phyloP scores from a whole-genome alignment of 2,797 vertebrate genomes.

The Periophthalmus magnuspinnatus region DNA sequence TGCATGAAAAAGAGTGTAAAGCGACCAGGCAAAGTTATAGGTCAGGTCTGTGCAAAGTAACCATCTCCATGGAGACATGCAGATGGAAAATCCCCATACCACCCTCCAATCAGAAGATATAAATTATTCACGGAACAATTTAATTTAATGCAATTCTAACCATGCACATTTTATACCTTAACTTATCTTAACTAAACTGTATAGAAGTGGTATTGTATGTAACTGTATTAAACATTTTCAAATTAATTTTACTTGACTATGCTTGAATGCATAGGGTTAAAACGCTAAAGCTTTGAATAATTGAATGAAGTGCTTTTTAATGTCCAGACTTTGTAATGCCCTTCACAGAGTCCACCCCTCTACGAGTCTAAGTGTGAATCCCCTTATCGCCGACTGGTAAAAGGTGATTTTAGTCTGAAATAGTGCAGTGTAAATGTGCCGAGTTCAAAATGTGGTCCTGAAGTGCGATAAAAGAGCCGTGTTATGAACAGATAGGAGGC shows the following conservation, averaged over 20 bases:
- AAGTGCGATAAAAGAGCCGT: background rate
- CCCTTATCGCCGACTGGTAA: slow-evolving; percentile 4
- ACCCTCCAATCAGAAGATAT: too few species aligned
- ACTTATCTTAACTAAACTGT: too few species aligned
- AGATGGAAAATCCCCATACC: too few species aligned
- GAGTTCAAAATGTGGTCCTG: background rate
- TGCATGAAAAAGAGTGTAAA: too few species aligned
- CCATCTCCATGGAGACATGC: too few species aligned
- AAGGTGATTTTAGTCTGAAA: slow-evolving; percentile 1
- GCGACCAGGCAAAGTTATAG: too few species aligned
- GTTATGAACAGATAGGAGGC: background rate
- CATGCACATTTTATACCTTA: too few species aligned
- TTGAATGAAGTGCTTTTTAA: background rate
- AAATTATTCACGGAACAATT: too few species aligned
- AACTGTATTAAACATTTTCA: background rate
- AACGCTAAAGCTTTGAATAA: background rate
- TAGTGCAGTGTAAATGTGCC: slow-evolving; percentile 2
- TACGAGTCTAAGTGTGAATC: background rate
- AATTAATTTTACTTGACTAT: background rate
- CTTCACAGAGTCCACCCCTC: background rate
- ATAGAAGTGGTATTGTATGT: too few species aligned
- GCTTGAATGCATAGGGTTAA: background rate
- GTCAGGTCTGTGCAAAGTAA: too few species aligned
- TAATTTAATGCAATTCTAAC: too few species aligned
- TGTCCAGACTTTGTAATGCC: background rate